Base-by-base conservation (phyloP, 2,113 vertebrate species). In the Sialia sialis region DNA sequence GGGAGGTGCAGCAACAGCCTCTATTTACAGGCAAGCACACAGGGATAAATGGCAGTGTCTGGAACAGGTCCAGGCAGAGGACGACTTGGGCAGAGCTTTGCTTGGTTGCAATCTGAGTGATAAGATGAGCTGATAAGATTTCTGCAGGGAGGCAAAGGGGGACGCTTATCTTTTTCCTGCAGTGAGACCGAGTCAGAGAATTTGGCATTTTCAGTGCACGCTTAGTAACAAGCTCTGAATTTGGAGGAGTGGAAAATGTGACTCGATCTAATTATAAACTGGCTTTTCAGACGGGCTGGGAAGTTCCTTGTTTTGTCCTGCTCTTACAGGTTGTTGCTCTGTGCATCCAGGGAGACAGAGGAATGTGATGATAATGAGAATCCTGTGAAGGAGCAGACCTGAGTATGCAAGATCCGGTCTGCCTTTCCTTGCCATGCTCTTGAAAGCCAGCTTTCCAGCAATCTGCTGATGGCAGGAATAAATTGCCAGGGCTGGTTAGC, bases 221-320 rank as follows among this genome's bases (percentile, higher is more conserved):
- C 93, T 91, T 76, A 93, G 85, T 87, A 93, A 89, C 68, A 36
- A 87, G 79, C 87, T 94, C 88, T 90, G 95, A 75, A 81, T 91
- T 91, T 88, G 93, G 82, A 97, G 68, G 59, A 92, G 79, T 92
- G 94, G 96, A 96, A 97, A 96, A 95, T 94, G 75, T 94, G 93
- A 95, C 81, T 96, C 89, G 19, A 30, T 95, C 91, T 95, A 94
- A 96, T 95, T 97, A 95, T 90, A 97, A 95, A 88, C 59, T 29
- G 36, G 75, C 81, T 90, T 93, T 87, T 94, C 80, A 91, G 64
- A 59, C 7, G 2, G 90, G 85, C 90, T 74, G 89, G 80, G 93
- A 85, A 95, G 87, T 94, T 89, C 91, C 85, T 87, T 89, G 85
- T 86, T 93, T 96, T 84, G 90, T 93, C 76, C 89, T 90, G 84